A percentile compares a stretch with the other conserved stretches of the same genome.
phyloP scores from a whole-genome alignment of 2,797 vertebrate species.

The Enteromius thamalakanensis region DNA sequence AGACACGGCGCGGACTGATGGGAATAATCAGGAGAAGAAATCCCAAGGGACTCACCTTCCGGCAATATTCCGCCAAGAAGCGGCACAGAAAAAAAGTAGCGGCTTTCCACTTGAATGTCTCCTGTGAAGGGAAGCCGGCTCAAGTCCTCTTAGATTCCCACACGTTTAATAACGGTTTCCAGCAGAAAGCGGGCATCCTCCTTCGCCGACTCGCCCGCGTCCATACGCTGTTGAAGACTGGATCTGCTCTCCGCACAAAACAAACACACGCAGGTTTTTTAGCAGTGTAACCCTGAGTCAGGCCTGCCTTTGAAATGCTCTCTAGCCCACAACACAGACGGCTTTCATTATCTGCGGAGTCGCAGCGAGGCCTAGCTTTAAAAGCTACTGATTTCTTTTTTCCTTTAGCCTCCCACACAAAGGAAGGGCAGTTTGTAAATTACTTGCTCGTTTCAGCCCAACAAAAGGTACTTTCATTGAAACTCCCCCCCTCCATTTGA shows the following conservation, averaged over 20 bases:
- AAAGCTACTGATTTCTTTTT: slow-evolving; percentile 99
- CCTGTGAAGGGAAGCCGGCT: slow-evolving; percentile 22
- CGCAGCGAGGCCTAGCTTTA: slow-evolving; percentile 99
- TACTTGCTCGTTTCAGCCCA: slow-evolving; percentile 99
- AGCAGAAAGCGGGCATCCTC: slow-evolving; percentile 70
- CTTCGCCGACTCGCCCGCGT: slow-evolving; percentile 64
- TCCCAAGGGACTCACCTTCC: slow-evolving; percentile 57
- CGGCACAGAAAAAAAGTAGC: slow-evolving; percentile 45
- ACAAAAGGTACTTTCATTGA: slow-evolving; percentile 99
- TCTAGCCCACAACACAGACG: slow-evolving; percentile 99
- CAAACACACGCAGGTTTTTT: slow-evolving; percentile 85
- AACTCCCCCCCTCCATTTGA: slow-evolving; percentile 92
- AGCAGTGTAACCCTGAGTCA: slow-evolving; percentile 93
- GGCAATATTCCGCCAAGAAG: slow-evolving; percentile 46
- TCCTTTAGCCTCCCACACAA: slow-evolving; percentile 99
- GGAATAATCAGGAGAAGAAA: slow-evolving; percentile 27
- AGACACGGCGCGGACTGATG: background rate
- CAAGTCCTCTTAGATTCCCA: slow-evolving; percentile 49
- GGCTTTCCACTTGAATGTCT: background rate
- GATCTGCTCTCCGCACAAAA: slow-evolving; percentile 87
- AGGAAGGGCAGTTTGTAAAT: slow-evolving; percentile 99
- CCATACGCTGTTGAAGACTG: slow-evolving; percentile 77
- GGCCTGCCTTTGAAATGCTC: slow-evolving; percentile 99
- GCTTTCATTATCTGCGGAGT: slow-evolving; percentile 99
- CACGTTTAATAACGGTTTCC: slow-evolving; percentile 53